Evolutionary conservation across 1,140 invertebrate genomes (phyloP), one percentile per base, ranked within the genome.

Genomic region (Drosophila simulans): DNA sequence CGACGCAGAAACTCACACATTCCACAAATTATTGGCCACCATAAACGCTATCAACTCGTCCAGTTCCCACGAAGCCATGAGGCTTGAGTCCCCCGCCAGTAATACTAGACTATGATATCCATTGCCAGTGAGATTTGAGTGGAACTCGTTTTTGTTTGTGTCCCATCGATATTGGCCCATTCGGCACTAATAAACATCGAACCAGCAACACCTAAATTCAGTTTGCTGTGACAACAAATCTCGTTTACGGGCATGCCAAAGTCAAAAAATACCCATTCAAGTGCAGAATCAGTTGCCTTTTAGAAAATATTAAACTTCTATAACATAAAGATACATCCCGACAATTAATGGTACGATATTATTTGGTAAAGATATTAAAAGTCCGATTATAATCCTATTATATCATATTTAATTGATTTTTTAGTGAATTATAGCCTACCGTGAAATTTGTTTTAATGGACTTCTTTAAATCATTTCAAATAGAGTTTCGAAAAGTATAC

Each of bases 21-120:
- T 11, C 27, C 37, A 34, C 25, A 20, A 42, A 5, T 20, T 40
- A 65, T 48, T 39, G 57, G 17, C 15, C 11, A 12, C 43, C 58
- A 65, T 63, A 66, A 66, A 34, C 56, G 49, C 31, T 35, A 52
- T 35, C 27, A 52, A 34, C 4, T n/a, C 27, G 11, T 15, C 48
- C 10, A 34, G 25, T 52, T 52, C 49, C 31, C 17, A 20, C 8
- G 11, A 15, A 7, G 5, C 3, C 13, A n/a, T 42, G 15, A 10
- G 15, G 8, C 2, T 17, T 43, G 15, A 17, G 15, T 17, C 40
- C 40, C 7, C 13, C 11, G 15, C 8, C 42, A 45, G 17, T 1
- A 3, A 45, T 45, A 45, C 15, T 45, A 22, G 20, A 5, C 48
- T 13, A 7, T 31, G 31, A 35, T 12, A 52, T 52, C 31, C 31